phyloP scores from a whole-genome alignment of 1,140 invertebrate species.

The Nephila pilipes region DNA sequence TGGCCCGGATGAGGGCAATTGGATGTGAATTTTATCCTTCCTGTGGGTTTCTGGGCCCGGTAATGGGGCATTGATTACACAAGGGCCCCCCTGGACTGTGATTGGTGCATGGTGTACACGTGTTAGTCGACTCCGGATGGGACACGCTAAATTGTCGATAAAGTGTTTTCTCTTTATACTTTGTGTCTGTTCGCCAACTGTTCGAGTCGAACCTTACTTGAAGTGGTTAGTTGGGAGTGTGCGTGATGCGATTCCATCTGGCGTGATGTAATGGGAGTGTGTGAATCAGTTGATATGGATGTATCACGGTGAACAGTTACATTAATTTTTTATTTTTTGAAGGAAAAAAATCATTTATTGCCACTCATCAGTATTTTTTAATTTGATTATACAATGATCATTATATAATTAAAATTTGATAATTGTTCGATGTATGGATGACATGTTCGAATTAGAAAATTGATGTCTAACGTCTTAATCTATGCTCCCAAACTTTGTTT shows the following conservation, averaged over 20 bases:
- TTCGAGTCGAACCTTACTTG: background rate
- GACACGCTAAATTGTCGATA: background rate
- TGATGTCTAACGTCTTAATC: too few species aligned
- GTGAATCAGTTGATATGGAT: background rate
- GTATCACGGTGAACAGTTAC: too few species aligned
- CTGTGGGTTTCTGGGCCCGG: conserved; percentile 36
- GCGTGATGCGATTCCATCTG: background rate
- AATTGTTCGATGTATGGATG: too few species aligned
- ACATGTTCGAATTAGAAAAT: too few species aligned
- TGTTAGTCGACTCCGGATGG: conserved; percentile 6
- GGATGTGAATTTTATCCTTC: conserved; percentile 73
- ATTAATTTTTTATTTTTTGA: too few species aligned
- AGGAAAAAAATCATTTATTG: too few species aligned
- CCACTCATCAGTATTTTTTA: too few species aligned
- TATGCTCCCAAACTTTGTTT: too few species aligned
- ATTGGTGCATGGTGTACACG: conserved; percentile 14
- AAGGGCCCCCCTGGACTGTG: background rate
- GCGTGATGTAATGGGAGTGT: background rate
- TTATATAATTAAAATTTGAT: too few species aligned
- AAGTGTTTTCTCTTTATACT: conserved; percentile 3
- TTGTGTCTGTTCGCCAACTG: background rate
- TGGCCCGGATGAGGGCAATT: conserved; percentile 65
- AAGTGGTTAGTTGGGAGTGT: background rate
- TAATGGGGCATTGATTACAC: conserved; percentile 71
- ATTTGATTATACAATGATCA: too few species aligned